Percentiles rank a stretch among this genome's conserved stretches.
Conservation (phyloP, 2,888 invertebrate genomes). For the Sussaba pulchella region DNA sequence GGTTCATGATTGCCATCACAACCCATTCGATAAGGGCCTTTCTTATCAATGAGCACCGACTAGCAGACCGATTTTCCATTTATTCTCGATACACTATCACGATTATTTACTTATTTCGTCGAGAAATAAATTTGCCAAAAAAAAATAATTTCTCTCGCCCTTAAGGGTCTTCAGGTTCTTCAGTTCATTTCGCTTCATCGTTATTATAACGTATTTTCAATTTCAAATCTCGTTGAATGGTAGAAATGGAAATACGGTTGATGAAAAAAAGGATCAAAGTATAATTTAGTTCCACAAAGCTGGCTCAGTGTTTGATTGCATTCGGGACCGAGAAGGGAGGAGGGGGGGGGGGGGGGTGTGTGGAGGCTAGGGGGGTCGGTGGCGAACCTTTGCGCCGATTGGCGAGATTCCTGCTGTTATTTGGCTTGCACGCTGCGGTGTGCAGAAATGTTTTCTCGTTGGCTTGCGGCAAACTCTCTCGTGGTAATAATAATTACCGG, state of each 20-base stretch:
- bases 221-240: neutral
- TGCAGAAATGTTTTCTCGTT: slow-evolving; percentile 46
- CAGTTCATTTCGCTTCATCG: no score
- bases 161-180: no score
- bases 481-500: slow-evolving; percentile 78
- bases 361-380: no score
- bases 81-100: no score
- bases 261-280: neutral
- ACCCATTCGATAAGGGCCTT: no score
- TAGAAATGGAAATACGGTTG: neutral
- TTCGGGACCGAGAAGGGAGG: neutral
- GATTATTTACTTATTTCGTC: no score
- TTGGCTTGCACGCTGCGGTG: slow-evolving; percentile 29
- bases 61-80: no score
- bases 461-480: slow-evolving; percentile 73
- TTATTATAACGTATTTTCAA: neutral
- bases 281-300: slow-evolving; percentile 4
- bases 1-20: no score
- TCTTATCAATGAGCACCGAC: no score
- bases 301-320: slow-evolving; percentile 25
- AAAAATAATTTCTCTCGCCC: no score
- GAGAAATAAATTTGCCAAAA: no score
- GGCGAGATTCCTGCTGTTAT: slow-evolving; percentile 48
- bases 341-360: neutral
- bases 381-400: slow-evolving; percentile 16